A percentile compares a stretch with the other conserved stretches of the same genome.
Conservation (phyloP, 2,888 invertebrate genomes). For the Dicyrtomina minuta region DNA sequence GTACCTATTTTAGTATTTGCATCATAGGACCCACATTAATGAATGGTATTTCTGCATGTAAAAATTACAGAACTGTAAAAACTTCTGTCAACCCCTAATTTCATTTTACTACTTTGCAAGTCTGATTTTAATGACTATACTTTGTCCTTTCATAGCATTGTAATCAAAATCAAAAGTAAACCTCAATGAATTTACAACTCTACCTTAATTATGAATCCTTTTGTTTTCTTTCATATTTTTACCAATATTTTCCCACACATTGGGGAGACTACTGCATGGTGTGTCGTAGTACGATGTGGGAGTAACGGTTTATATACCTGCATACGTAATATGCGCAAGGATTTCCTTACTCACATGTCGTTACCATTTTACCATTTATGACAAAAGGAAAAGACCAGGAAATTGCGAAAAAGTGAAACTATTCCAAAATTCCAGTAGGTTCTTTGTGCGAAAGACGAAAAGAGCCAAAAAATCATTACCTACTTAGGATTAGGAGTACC, state of each 20-base stretch:
- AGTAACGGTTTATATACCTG: too few relatives aligned
- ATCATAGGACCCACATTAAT: too few relatives aligned
- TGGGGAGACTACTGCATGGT: neutral
- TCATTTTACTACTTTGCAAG: neutral
- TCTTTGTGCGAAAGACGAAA: conserved; percentile 1
- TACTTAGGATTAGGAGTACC: too few relatives aligned
- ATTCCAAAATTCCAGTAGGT: neutral
- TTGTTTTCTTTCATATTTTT: neutral
- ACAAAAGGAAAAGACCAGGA: neutral
- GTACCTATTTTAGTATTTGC: too few relatives aligned
- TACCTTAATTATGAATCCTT: neutral
- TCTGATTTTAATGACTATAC: neutral
- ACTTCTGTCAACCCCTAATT: too few relatives aligned
- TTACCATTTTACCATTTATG: neutral
- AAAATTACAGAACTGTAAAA: neutral
- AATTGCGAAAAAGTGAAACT: neutral
- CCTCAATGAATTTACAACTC: too few relatives aligned
- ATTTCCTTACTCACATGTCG: too few relatives aligned
- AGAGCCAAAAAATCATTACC: too few relatives aligned
- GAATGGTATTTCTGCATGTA: too few relatives aligned
- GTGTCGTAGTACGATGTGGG: neutral
- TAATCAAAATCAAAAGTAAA: too few relatives aligned
- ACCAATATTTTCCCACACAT: too few relatives aligned
- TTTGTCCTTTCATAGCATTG: neutral
- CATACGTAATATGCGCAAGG: neutral